phyloP scores from a whole-genome alignment of 2,113 vertebrate species.

The Sinocyclocheilus anshuiensis region DNA sequence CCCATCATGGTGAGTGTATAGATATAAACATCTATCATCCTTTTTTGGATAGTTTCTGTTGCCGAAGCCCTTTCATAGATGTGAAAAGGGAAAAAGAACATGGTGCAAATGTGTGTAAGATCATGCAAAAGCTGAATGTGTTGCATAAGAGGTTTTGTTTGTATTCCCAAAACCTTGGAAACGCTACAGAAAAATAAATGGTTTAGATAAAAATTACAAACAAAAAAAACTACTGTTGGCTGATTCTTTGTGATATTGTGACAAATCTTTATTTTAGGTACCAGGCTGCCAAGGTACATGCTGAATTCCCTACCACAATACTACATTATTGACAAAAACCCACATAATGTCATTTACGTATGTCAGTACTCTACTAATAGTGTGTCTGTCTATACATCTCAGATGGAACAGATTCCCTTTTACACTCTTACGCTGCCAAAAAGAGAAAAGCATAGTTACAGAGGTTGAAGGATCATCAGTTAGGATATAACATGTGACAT shows the following conservation, averaged over 20 bases:
- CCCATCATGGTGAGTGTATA: neutral
- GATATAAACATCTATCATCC: neutral
- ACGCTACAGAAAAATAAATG: slow-evolving; percentile 11
- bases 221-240: neutral
- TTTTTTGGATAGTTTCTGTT: neutral
- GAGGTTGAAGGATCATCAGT: neutral
- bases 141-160: slow-evolving; percentile 11
- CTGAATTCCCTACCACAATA: neutral
- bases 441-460: neutral
- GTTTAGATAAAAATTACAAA: neutral
- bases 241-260: neutral
- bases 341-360: neutral
- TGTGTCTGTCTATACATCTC: neutral
- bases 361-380: neutral
- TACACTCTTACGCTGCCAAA: neutral
- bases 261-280: neutral
- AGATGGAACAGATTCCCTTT: neutral
- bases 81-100: neutral
- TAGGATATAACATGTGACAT: neutral
- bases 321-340: neutral
- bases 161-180: slow-evolving; percentile 5
- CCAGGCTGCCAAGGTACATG: neutral
- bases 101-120: neutral
- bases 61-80: slow-evolving; percentile 16
- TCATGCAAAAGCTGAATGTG: neutral